A percentile compares a stretch with the other conserved stretches of the same genome.
Conservation (phyloP, 2,888 invertebrate genomes). For the Sphecodes monilicornis region DNA sequence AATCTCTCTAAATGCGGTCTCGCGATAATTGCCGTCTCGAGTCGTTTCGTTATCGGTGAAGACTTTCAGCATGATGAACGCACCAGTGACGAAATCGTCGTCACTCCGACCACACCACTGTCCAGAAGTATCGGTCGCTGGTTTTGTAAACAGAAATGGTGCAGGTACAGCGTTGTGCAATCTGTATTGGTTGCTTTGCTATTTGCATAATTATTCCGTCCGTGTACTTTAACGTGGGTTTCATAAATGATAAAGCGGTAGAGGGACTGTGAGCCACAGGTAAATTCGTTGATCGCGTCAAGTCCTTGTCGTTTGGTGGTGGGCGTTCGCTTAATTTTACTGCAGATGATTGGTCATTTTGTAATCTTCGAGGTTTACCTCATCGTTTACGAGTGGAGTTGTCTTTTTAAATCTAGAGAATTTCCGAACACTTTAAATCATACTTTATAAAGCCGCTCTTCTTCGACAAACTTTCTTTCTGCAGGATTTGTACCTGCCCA, state of each 20-base stretch:
- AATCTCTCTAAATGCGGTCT: conserved; percentile 1
- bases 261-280: neutral
- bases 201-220: conserved; percentile 1
- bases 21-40: neutral
- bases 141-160: conserved; percentile 4
- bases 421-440: no score
- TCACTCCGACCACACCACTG: neutral
- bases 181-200: neutral
- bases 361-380: neutral
- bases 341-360: neutral
- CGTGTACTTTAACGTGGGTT: neutral
- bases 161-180: neutral
- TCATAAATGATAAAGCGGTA: neutral
- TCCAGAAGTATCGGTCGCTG: neutral
- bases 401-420: no score
- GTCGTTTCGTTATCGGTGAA: neutral
- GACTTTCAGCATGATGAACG: neutral
- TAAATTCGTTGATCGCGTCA: neutral
- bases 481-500: no score
- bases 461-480: no score
- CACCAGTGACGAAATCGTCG: neutral
- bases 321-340: neutral
- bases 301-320: neutral
- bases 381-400: neutral
- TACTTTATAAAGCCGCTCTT: no score